Conservation (phyloP, 2,797 vertebrate genomes). For the Hozukius guyotensis region DNA sequence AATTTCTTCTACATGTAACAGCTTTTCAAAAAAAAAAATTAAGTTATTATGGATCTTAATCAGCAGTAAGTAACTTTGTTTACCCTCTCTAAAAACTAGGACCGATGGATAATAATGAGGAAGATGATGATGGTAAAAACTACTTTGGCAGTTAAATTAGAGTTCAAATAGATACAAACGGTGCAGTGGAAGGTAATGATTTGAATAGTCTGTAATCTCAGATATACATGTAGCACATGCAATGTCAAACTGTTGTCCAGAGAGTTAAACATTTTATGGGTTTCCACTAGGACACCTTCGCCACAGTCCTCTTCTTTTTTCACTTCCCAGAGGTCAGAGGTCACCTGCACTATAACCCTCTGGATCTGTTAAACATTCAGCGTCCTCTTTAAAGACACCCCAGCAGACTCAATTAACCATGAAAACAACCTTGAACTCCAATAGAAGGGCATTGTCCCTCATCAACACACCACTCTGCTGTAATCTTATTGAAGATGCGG, state of each 20-base stretch:
- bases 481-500: background rate
- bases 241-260: background rate
- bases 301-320: background rate
- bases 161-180: background rate
- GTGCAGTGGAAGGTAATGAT: background rate
- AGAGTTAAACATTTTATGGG: background rate
- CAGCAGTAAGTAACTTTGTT: background rate
- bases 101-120: background rate
- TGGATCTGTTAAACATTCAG: background rate
- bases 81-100: background rate
- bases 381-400: background rate
- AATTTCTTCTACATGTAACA: background rate
- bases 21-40: background rate
- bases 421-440: slow-evolving; percentile 24
- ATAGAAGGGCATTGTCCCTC: background rate
- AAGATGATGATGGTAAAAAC: background rate
- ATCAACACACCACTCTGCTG: background rate
- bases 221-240: background rate
- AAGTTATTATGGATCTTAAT: background rate
- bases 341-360: slow-evolving; percentile 13
- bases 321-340: slow-evolving; percentile 13
- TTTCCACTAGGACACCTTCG: background rate
- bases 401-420: background rate
- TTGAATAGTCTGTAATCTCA: background rate
- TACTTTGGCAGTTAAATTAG: background rate